Conservation (phyloP, 2,113 vertebrate species). For the Anarrhichthys ocellatus region DNA sequence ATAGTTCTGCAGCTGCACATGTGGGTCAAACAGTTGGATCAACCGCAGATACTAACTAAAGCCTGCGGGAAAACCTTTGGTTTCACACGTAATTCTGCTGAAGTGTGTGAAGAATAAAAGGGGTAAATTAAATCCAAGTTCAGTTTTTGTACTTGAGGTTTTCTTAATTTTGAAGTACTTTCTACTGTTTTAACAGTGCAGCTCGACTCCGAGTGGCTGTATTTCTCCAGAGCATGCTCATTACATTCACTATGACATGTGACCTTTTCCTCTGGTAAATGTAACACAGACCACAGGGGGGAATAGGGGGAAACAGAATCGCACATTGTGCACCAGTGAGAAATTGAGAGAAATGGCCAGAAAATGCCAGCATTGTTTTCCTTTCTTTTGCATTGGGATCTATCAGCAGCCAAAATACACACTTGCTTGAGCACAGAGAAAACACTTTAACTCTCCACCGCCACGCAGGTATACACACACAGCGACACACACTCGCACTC, state of each 20-base stretch:
- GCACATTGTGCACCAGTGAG: conserved; percentile 38
- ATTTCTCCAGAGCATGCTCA: conserved; percentile 60
- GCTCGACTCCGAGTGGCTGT: conserved; percentile 35
- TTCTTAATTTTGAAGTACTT: conserved; percentile 16
- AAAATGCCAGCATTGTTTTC: conserved; percentile 54
- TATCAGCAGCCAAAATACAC: conserved; percentile 52
- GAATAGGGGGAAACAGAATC: conserved; percentile 44
- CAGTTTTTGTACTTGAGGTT: conserved; percentile 16
- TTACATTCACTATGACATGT: conserved; percentile 68
- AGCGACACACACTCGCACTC: conserved; percentile 33
- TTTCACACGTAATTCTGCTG: background rate
- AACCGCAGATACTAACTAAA: conserved; percentile 10
- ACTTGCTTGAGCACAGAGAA: conserved; percentile 36
- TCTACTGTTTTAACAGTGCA: conserved; percentile 30
- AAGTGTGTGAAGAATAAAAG: background rate
- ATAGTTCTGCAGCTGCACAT: background rate
- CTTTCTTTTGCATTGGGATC: conserved; percentile 49
- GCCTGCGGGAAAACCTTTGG: background rate
- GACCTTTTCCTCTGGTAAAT: conserved; percentile 75
- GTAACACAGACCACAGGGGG: conserved; percentile 62
- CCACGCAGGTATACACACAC: conserved; percentile 8
- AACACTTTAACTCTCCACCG: conserved; percentile 27
- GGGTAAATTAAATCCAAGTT: background rate
- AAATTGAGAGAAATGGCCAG: conserved; percentile 37
- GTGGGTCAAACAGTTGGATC: conserved; percentile 22